Evolutionary conservation across 2,113 vertebrate genomes (phyloP), one percentile per base, ranked within the genome.

Genomic region (Rhadina sibilatrix): DNA sequence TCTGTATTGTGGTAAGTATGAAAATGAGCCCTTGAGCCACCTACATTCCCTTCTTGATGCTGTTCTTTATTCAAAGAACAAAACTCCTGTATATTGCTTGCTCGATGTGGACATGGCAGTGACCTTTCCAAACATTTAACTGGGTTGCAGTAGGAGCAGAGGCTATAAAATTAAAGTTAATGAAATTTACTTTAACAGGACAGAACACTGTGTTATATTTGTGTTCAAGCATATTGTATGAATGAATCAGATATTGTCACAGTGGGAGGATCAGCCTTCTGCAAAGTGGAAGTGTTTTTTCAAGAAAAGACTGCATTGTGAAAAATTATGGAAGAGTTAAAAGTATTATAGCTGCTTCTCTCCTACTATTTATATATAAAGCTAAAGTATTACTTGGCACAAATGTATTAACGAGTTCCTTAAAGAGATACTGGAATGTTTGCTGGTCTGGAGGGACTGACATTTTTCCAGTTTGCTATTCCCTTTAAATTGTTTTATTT

Each of bases 361-460:
- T 54, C 38, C 38, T 66, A 56, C 46, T 95, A 80, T 88, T 95
- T 94, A 92, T 83, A 88, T 49, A 42, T 56, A 77, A 90, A 91
- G 37, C 82, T 93, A 85, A 94, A 85, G 59, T 83, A 90, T 71
- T 83, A 93, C 83, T 92, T 92, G 82, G 88, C 94, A 96, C 15
- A 83, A 83, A 88, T 57, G n/a, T 72, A 74, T 93, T 83, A 83
- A 83, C 63, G 74, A 92, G 75, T 65, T 90, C 71, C 63, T 94
- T 93, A 68, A 94, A 94, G 83, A 95, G 88, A 95, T 90, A 92
- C 27, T 77, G 85, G 79, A 95, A 94, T 53, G 50, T 86, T 86
- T 88, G 77, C 37, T 88, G 54, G 88, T 92, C 90, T 93, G 63
- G 63, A 94, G 92, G 75, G 75, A 95, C 75, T 82, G 38, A 74